Conservation (phyloP, 2,113 vertebrate species). For the Hiodon tergisus region DNA sequence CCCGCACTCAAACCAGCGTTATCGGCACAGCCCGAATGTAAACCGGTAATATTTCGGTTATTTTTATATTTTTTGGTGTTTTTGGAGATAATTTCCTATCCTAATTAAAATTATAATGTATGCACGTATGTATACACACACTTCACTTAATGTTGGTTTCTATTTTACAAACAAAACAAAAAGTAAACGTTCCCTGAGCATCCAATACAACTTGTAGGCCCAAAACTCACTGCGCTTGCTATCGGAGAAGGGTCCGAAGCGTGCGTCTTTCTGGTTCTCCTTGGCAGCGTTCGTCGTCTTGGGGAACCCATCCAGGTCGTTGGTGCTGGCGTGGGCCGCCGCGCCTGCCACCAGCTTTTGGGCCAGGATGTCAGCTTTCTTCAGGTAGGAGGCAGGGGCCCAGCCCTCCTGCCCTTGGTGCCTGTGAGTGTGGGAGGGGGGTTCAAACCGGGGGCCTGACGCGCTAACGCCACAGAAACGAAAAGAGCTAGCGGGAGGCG, state of each 20-base stretch:
- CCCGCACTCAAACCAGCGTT: too few species aligned
- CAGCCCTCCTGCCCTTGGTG: slow-evolving; percentile 91
- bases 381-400: slow-evolving; percentile 94
- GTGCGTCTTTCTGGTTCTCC: slow-evolving; percentile 67
- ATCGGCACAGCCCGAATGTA: too few species aligned
- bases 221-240: slow-evolving; percentile 66
- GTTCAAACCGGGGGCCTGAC: not conserved
- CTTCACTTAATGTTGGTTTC: too few species aligned
- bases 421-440: slow-evolving; percentile 58
- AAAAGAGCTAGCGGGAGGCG: not conserved
- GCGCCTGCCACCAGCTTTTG: slow-evolving; percentile 71
- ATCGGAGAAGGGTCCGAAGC: slow-evolving; percentile 61
- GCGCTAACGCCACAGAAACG: not conserved
- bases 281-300: slow-evolving; percentile 60
- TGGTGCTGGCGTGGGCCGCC: slow-evolving; percentile 65
- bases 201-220: too few species aligned
- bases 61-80: too few species aligned
- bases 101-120: too few species aligned
- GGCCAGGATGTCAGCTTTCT: slow-evolving; percentile 72
- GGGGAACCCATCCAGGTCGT: slow-evolving; percentile 77
- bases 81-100: too few species aligned
- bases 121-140: too few species aligned
- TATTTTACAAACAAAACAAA: too few species aligned
- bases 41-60: too few species aligned
- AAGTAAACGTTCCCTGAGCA: too few species aligned